Conservation (phyloP, 2,113 vertebrate genomes). For the Sterna hirundo region DNA sequence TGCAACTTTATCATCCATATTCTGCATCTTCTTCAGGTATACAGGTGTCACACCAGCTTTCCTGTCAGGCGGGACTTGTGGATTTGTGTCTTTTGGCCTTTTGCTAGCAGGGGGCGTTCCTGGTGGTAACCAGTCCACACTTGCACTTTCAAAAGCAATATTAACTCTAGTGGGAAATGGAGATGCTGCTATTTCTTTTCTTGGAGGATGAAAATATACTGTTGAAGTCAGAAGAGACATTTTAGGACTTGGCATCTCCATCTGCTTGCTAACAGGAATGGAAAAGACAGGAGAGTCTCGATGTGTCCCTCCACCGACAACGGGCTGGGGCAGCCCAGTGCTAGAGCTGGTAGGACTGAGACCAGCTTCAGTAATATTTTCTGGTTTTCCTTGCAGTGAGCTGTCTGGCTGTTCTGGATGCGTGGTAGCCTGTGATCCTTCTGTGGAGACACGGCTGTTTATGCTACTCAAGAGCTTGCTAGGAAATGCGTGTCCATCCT, state of each 20-base stretch:
- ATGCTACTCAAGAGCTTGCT: background rate
- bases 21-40: background rate
- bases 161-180: fast-evolving
- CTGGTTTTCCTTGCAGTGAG: background rate
- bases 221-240: background rate
- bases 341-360: background rate
- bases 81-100: background rate
- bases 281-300: background rate
- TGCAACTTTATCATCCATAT: background rate
- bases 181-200: background rate
- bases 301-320: fast-evolving
- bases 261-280: background rate
- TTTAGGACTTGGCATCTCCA: background rate
- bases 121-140: background rate
- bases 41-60: background rate
- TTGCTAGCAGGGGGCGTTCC: fast-evolving
- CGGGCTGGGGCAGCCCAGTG: background rate
- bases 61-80: background rate
- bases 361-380: background rate
- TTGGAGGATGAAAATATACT: fast-evolving
- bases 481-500: background rate
- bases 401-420: background rate
- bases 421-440: background rate
- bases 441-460: background rate
- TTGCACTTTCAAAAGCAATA: background rate